These are phyloP conservation scores for Eupithecia centaureata DNA, from an alignment of 2,888 invertebrate genomes.

Conservation along the genomic window DNA sequence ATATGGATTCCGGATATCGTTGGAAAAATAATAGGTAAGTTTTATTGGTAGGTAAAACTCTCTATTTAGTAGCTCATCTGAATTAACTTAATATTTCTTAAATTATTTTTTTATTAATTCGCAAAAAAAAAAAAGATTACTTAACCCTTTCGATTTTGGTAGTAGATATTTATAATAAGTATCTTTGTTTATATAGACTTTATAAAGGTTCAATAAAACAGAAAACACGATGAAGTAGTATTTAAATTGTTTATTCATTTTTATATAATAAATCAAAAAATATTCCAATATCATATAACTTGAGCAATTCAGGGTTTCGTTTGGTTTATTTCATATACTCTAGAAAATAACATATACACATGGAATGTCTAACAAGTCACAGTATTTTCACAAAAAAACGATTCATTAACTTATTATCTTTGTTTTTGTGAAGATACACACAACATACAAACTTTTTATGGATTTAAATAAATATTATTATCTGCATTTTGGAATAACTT, in stretches of 20 bases:
- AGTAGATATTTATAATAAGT: too few relatives aligned
- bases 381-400: slow-evolving; percentile 38
- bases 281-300: slow-evolving; percentile 45
- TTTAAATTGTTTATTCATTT: slow-evolving; percentile 32
- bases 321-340: slow-evolving; percentile 39
- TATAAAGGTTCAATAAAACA: slow-evolving; percentile 2
- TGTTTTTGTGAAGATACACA: neutral
- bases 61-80: too few relatives aligned
- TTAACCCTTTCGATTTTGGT: too few relatives aligned
- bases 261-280: slow-evolving; percentile 38
- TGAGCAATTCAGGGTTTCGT: slow-evolving; percentile 62
- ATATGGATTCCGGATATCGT: too few relatives aligned
- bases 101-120: too few relatives aligned
- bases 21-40: too few relatives aligned
- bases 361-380: slow-evolving; percentile 55
- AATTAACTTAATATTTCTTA: too few relatives aligned
- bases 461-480: neutral
- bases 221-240: slow-evolving; percentile 2
- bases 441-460: neutral
- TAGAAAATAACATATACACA: slow-evolving; percentile 30
- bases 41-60: too few relatives aligned
- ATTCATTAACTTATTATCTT: neutral
- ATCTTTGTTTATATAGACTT: neutral
- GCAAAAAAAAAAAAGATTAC: too few relatives aligned
- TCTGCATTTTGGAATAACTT: neutral